phyloP scores from a whole-genome alignment of 2,113 vertebrate species.

The Plestiodon gilberti region DNA sequence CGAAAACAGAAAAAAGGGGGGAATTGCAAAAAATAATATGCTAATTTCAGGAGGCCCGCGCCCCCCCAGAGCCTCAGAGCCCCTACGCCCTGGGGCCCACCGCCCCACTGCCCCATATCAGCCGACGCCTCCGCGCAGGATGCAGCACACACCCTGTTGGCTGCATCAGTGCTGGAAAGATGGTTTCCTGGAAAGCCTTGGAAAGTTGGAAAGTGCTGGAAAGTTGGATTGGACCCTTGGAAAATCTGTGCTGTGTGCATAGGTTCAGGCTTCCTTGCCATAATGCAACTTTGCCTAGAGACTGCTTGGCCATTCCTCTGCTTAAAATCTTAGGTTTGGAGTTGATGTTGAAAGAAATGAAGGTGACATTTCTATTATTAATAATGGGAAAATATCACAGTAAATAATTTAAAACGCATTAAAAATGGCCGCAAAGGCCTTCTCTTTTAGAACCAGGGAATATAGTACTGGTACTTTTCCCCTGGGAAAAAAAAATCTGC shows the following conservation, averaged over 20 bases:
- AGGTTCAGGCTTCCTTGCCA: rapidly evolving
- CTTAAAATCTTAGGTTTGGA: constrained; percentile 6
- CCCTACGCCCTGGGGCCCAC: too few species aligned
- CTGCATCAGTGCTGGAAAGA: too few species aligned
- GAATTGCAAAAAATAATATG: too few species aligned
- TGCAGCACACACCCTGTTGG: too few species aligned
- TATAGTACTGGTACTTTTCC: not conserved
- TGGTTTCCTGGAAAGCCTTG: too few species aligned
- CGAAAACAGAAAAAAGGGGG: too few species aligned
- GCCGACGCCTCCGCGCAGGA: too few species aligned
- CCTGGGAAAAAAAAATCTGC: not conserved
- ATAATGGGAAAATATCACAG: not conserved
- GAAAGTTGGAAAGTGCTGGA: too few species aligned
- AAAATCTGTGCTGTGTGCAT: not conserved
- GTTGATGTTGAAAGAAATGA: not conserved
- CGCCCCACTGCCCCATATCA: too few species aligned
- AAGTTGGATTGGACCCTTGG: too few species aligned
- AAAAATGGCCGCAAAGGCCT: not conserved
- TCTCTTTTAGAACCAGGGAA: not conserved
- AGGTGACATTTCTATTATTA: not conserved
- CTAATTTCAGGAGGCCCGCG: too few species aligned
- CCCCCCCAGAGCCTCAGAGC: too few species aligned
- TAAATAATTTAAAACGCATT: not conserved
- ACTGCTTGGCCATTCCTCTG: not conserved
- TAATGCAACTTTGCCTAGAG: not conserved